Conservation (phyloP, 2,797 vertebrate species). For the Labeo calbasu region DNA sequence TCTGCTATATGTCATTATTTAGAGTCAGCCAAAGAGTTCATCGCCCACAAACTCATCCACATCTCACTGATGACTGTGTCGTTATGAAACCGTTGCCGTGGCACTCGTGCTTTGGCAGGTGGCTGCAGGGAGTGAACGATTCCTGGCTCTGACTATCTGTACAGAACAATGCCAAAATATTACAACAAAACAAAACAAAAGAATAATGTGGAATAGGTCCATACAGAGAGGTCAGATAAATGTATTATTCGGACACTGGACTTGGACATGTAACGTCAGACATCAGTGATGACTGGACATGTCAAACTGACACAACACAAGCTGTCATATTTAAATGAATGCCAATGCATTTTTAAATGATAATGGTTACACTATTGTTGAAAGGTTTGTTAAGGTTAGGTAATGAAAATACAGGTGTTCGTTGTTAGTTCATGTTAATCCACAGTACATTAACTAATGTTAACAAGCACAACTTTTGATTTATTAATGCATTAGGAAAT, state of each 20-base stretch:
- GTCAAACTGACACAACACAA: neutral
- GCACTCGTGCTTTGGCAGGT: slow-evolving; percentile 39
- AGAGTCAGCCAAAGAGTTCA: slow-evolving; percentile 50
- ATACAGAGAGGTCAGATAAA: slow-evolving; percentile 17
- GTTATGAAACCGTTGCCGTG: slow-evolving; percentile 46
- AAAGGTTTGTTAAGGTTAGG: neutral
- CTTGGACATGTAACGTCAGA: neutral
- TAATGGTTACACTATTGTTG: neutral
- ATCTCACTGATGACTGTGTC: slow-evolving; percentile 49
- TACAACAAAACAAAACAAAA: slow-evolving; percentile 14
- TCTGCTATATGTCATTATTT: slow-evolving; percentile 56
- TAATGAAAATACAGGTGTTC: no score
- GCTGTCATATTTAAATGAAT: neutral
- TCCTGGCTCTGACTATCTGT: slow-evolving; percentile 39
- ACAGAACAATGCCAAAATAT: slow-evolving; percentile 30
- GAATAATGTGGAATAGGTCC: slow-evolving; percentile 9
- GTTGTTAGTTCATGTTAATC: no score
- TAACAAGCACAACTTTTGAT: no score
- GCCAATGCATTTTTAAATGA: neutral
- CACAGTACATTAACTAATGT: no score
- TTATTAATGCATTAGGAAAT: no score
- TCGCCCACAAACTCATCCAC: slow-evolving; percentile 41
- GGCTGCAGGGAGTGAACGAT: slow-evolving; percentile 41
- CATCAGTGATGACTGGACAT: neutral
- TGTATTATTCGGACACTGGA: neutral